Percentiles rank a stretch among this genome's conserved stretches.
phyloP scores from a whole-genome alignment of 2,113 vertebrate genomes.

The Gymnarchus niloticus region DNA sequence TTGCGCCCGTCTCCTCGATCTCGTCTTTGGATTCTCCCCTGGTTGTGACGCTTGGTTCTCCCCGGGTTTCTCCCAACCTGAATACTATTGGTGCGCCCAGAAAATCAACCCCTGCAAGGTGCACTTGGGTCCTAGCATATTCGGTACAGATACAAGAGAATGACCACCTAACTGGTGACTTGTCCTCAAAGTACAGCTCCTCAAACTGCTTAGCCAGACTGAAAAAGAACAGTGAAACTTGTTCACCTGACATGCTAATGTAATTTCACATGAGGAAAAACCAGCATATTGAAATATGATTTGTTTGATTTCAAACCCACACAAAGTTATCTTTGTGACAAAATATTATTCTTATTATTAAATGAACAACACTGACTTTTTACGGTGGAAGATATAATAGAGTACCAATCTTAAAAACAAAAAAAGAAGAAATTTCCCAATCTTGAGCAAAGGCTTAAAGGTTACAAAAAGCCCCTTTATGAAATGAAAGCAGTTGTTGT shows the following conservation, averaged over 20 bases:
- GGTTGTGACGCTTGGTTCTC: no score
- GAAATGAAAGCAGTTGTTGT: background rate
- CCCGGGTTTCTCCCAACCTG: no score
- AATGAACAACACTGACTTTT: background rate
- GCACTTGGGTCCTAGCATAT: no score
- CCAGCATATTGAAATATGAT: constrained; percentile 11
- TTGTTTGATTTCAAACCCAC: constrained; percentile 4
- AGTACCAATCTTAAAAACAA: background rate
- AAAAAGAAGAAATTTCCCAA: background rate
- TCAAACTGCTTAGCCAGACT: background rate
- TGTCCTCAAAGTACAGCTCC: background rate
- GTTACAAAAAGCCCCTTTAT: background rate
- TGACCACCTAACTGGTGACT: background rate
- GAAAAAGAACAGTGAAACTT: background rate
- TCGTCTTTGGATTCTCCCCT: no score
- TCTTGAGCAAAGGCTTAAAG: background rate
- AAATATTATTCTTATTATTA: constrained; percentile 4
- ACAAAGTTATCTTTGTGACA: background rate
- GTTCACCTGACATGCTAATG: constrained; percentile 3
- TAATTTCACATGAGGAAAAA: background rate
- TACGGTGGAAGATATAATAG: no score
- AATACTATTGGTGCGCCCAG: no score
- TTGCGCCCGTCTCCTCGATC: no score
- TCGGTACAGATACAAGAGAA: no score
- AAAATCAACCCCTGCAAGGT: no score